phyloP scores from a whole-genome alignment of 2,113 vertebrate species.

The Brienomyrus brachyistius region DNA sequence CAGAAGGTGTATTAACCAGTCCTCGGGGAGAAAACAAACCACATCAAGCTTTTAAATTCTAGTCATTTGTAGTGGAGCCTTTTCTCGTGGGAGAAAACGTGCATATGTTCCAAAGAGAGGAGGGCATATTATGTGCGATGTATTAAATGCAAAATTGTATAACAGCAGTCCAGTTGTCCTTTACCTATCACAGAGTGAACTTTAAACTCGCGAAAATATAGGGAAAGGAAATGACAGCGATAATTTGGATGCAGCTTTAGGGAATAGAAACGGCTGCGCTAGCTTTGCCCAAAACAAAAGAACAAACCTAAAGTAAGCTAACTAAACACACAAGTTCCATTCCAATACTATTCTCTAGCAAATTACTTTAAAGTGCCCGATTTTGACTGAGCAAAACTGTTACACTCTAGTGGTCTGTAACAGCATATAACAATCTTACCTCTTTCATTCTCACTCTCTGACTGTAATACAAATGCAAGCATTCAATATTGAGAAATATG shows the following conservation, averaged over 20 bases:
- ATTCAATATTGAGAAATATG: not conserved
- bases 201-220: not conserved
- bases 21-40: slow-evolving; percentile 7
- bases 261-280: not conserved
- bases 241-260: not conserved
- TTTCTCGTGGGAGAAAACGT: not conserved
- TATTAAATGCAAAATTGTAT: not conserved
- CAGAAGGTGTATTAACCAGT: slow-evolving; percentile 2
- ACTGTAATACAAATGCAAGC: not conserved
- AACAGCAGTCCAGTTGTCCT: not conserved
- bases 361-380: not conserved
- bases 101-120: not conserved
- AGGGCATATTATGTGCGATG: not conserved
- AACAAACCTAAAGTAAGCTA: not conserved
- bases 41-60: not conserved
- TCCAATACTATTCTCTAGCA: not conserved
- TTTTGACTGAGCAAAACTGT: not conserved
- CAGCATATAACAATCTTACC: not conserved
- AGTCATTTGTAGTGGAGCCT: not conserved
- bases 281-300: not conserved
- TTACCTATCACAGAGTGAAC: not conserved
- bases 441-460: not conserved
- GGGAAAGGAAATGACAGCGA: not conserved
- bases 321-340: not conserved
- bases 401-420: not conserved